Evolutionary conservation across 2,888 invertebrate species (phyloP).

Genomic region (Sinhomidia bicolor): DNA sequence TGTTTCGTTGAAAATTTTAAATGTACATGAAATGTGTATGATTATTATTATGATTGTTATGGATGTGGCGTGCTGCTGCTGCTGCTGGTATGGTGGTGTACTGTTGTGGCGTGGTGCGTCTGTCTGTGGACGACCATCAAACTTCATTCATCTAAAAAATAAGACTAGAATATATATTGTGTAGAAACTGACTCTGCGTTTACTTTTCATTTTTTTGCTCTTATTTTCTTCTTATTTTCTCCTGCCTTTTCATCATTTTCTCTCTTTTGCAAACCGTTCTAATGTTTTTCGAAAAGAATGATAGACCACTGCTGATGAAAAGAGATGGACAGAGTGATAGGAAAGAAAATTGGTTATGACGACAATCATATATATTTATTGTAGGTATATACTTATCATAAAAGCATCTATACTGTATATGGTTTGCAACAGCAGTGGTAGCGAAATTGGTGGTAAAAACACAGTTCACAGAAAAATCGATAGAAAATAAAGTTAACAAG

Average conservation of each 20-base stretch:
- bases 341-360: slow-evolving; percentile 48
- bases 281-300: neutral
- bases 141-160: slow-evolving; percentile 27
- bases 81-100: neutral
- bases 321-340: slow-evolving; percentile 27
- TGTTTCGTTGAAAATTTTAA: slow-evolving; percentile 1
- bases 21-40: neutral
- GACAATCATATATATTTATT: slow-evolving; percentile 17
- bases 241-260: neutral
- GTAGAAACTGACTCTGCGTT: neutral
- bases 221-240: neutral
- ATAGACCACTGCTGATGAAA: neutral
- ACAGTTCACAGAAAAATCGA: neutral
- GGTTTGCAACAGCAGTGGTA: neutral
- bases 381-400: neutral
- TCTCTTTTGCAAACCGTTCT: neutral
- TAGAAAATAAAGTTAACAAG: slow-evolving; percentile 15
- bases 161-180: neutral
- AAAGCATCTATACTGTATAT: neutral
- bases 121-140: slow-evolving; percentile 11
- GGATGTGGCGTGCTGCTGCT: slow-evolving; percentile 8
- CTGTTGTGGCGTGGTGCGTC: neutral
- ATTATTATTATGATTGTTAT: slow-evolving; percentile 8
- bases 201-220: neutral
- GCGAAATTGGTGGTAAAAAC: neutral